phyloP scores from a whole-genome alignment of 2,888 invertebrate genomes.

The Stenurella melanura region DNA sequence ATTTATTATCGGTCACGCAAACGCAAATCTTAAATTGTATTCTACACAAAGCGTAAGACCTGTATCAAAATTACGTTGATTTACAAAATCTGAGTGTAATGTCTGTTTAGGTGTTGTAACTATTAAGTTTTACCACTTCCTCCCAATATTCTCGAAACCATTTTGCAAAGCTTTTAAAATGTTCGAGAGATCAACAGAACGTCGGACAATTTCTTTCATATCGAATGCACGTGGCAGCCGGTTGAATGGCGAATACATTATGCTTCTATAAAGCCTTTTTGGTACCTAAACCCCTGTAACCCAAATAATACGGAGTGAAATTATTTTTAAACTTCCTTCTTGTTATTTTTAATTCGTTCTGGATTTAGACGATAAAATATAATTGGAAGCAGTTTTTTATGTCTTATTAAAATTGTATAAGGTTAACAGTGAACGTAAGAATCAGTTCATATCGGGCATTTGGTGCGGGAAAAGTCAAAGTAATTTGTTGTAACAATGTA shows the following conservation, averaged over 20 bases:
- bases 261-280: neutral
- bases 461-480: no score
- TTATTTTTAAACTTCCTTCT: neutral
- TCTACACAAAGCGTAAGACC: no score
- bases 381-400: no score
- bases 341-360: constrained; percentile 4
- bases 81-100: neutral
- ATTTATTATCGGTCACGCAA: no score
- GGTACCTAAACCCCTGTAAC: neutral
- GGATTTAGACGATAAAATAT: neutral
- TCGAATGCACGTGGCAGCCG: neutral
- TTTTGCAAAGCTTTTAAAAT: constrained; percentile 8
- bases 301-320: neutral
- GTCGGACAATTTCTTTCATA: constrained; percentile 1
- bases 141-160: neutral
- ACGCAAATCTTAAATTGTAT: no score
- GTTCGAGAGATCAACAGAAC: neutral
- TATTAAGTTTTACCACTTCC: neutral
- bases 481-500: no score
- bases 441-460: no score
- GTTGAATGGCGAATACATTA: neutral
- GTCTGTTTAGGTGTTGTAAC: neutral
- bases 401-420: no score
- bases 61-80: neutral
- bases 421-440: no score